Base-by-base conservation (phyloP, 1,140 invertebrate species). In the Drosophila ananassae region DNA sequence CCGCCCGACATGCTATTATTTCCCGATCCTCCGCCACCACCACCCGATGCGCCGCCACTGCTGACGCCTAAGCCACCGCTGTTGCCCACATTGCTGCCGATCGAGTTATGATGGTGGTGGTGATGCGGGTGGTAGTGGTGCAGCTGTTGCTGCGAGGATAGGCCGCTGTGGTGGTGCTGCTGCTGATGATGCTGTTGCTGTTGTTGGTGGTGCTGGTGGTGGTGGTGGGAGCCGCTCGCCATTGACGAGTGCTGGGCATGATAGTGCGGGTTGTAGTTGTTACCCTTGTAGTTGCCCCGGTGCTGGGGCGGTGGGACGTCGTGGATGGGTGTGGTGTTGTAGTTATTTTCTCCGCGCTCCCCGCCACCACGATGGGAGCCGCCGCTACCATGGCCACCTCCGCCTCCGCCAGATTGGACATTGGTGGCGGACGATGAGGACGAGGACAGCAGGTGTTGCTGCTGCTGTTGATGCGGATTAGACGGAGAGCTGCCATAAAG, bases 251-350 rank as follows among this genome's bases (percentile, higher is more conserved):
- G 77, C 48, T 89, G 84, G 51, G 81, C 82, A 46, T 90, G 89
- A 53, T 89, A 91, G 30, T 91, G 83, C n/a, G 90, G 89, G 77
- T 91, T 91, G 34, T 90, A 91, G 71, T 91, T 91, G 51, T 91
- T 91, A 50, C 85, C 85, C 75, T 91, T 91, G 53, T 91, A 91
- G 37, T 90, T 90, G 46, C 90, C 89, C 51, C 90, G 90, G 74
- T 91, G 85, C 41, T 90, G 85, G 17, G 73, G 79, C 51, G 76
- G 68, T 53, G 56, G 59, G 47, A 67, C 80, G 67, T 73, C 85
- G 58, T 82, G 73, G 24, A 77, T 52, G 28, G 44, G 17, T 22
- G 44, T 47, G 21, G 47, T 57, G 39, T 63, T 73, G 44, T 80
- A 85, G 10, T 87, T 83, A 39, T 53, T 82, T 41, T 79, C 73